Evolutionary conservation across 1,140 invertebrate species (phyloP), one percentile per base, ranked within the genome.

Genomic region (Paramacrobiotus metropolitanus): DNA sequence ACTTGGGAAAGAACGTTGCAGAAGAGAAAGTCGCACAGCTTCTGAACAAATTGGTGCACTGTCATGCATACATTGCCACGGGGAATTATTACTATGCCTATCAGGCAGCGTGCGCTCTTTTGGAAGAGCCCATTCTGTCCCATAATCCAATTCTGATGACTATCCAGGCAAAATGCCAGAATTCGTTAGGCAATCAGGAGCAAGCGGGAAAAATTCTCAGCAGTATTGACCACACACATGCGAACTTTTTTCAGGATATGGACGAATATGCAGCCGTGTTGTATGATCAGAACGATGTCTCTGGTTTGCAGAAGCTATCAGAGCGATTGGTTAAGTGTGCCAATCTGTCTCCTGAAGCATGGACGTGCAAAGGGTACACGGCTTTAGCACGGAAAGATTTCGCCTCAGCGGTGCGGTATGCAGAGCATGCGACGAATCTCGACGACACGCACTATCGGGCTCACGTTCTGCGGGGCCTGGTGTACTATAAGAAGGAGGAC

Each of bases 131-230:
- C 9, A 24, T 55, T 15, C 24, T 55, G 48, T 15, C 48, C 4
- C 48, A 55, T 55, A 55, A 55, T 55, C 48, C 48, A 55, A 55
- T 24, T 9, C 15, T 55, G 4, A 55, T 55, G 48, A 55, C 28
- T 15, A 15, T 55, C 4, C 48, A 55, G 28, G 48, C 48, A 4
- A 55, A 24, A 28, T 55, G 48, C 24, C 48, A 55, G 28, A 28
- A 4, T 9, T 15, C 48, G 15, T 24, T 55, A 28, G 48, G 48
- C 4, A 15, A 55, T 24, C 15, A 20, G 4, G 48, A 55, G 4
- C 48, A 55, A 9, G 48, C 48, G 15, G 48, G 4, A 15, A 55
- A 24, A 55, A 55, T 55, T 9, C 24, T 20, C 15, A 9, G 15
- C 48, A 28, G 15, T 55, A 55, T 55, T 24, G 48, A 55, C 48